Base-by-base conservation (phyloP, 2,888 invertebrate species). In the Esperia sulphurella region DNA sequence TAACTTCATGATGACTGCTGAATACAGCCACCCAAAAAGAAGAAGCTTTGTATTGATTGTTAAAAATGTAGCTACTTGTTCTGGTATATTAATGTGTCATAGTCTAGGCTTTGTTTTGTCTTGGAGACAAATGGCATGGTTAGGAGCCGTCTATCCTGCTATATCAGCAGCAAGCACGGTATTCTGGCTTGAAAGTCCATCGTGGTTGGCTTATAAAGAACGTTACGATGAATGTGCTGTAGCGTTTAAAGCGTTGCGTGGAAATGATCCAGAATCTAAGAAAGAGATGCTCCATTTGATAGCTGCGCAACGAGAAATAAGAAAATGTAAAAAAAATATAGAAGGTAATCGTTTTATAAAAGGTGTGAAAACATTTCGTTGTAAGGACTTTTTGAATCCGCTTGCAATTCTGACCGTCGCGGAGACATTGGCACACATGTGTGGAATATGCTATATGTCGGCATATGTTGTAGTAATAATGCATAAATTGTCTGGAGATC, bases 191-290 rank as follows among this genome's bases (percentile, higher is more conserved):
- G 58, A 61, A 41, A 61, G 60, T 21, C 60, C 60, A 7, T 46
- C 51, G 7, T 61, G 58, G 60, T 35, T 61, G 9, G 60, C 60
- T 8, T 60, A 56, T 21, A 56, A 52, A 44, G 60, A 58, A 10
- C 46, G 58, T 7, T 58, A 41, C 40, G 58, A 60, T 43, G 61
- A 60, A 8, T 48, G 61, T 14, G 12, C 41, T 8, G 41, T 7
- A 0, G 44, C 56, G 0, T 60, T 60, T 9, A 49, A 55, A 39
- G 56, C 58, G 58, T 30, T 61, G 3, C 46, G 60, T 35, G 61
- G 58, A 28, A 48, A 48, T 5, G 44, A 46, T 12, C n/a, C 38
- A 8, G 53, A 59, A 21, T 45, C 59, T 0, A 50, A 41, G 45
- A 52, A 29, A 49, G 59, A 59, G 45, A 1, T 59, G 7, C 43